Evolutionary conservation across 2,113 vertebrate genomes (phyloP).

Genomic region (Falcunculus frontatus): DNA sequence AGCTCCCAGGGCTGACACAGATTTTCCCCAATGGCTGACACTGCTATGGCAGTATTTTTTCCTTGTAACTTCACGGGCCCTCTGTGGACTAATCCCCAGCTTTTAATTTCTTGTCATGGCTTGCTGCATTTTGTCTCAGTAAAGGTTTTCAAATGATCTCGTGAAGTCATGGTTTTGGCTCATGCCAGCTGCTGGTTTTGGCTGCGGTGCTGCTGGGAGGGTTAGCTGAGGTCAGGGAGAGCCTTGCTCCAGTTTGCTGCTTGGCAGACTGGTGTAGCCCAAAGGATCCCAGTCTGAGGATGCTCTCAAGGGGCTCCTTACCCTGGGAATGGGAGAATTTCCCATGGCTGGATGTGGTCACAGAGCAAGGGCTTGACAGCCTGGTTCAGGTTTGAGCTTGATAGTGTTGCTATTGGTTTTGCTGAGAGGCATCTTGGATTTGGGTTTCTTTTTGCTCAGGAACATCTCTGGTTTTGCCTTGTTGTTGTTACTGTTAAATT

Average conservation of each 20-base stretch:
- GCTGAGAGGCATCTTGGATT: neutral
- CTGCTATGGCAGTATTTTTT: neutral
- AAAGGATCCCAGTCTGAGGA: neutral
- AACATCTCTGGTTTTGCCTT: neutral
- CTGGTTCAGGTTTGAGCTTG: neutral
- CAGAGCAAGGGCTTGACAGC: neutral
- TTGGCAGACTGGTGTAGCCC: neutral
- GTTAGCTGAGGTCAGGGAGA: slow-evolving; percentile 47
- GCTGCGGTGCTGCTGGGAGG: neutral
- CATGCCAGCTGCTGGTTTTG: slow-evolving; percentile 38
- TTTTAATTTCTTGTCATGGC: slow-evolving; percentile 43
- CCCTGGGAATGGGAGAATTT: neutral
- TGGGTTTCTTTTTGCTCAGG: neutral
- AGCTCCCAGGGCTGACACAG: neutral
- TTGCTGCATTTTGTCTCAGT: slow-evolving; percentile 53
- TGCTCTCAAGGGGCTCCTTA: neutral
- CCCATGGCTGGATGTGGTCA: neutral
- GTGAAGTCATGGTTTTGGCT: slow-evolving; percentile 61
- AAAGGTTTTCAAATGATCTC: slow-evolving; percentile 45
- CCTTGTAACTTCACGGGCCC: slow-evolving; percentile 12
- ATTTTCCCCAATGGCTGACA: neutral
- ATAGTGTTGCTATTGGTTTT: neutral
- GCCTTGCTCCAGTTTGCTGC: neutral
- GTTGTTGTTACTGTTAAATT: neutral
- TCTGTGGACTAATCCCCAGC: neutral